Percentiles rank a stretch among this genome's conserved stretches.
phyloP scores from a whole-genome alignment of 2,888 invertebrate genomes.

The Brachyptera putata region DNA sequence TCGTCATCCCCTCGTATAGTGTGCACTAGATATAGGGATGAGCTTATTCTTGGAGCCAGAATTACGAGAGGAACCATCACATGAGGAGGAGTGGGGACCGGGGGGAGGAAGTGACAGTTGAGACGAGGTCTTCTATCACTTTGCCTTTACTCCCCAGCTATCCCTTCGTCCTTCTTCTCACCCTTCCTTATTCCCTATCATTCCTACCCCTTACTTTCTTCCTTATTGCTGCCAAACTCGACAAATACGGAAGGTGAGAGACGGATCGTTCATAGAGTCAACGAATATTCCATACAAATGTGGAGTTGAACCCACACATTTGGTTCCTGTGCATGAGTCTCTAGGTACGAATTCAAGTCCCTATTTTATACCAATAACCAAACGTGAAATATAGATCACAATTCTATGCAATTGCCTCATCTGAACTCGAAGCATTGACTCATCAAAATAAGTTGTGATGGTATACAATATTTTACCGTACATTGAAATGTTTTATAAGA shows the following conservation, averaged over 20 bases:
- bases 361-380: not conserved
- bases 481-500: too few species aligned
- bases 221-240: constrained; percentile 28
- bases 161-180: constrained; percentile 32
- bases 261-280: constrained; percentile 8
- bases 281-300: not conserved
- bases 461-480: too few species aligned
- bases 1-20: constrained; percentile 34
- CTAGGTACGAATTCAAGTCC: not conserved
- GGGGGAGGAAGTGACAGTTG: constrained; percentile 23
- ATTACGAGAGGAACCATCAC: constrained; percentile 27
- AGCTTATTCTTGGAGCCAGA: constrained; percentile 26
- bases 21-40: constrained; percentile 27
- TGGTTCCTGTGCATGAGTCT: not conserved
- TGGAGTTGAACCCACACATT: not conserved
- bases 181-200: constrained; percentile 37
- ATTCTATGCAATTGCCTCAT: too few species aligned
- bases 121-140: constrained; percentile 28
- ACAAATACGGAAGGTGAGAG: constrained; percentile 2
- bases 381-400: too few species aligned
- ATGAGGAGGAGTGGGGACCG: constrained; percentile 18
- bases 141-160: constrained; percentile 33
- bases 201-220: constrained; percentile 32
- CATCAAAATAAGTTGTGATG: too few species aligned
- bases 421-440: too few species aligned